Evolutionary conservation across 2,113 vertebrate genomes (phyloP), one percentile per base, ranked within the genome.

Genomic region (Eira barbara): DNA sequence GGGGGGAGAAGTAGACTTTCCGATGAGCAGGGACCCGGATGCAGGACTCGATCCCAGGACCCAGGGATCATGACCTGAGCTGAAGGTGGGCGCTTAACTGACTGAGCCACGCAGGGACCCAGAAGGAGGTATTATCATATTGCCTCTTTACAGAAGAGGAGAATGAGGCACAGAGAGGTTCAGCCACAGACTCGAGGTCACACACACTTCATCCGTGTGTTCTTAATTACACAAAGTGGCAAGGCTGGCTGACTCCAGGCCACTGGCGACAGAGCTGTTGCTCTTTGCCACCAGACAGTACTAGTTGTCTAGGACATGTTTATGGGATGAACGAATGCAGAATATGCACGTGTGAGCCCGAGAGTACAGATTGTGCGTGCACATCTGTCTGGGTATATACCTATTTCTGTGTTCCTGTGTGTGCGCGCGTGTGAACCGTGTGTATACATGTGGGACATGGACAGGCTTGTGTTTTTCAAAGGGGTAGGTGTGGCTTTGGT

Each of bases 121-220:
- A 7, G 71, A 15, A 80, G 45, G 12, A 57, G 67, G 15, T n/a
- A 18, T 47, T 42, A 34, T 89, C 45, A n/a, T 69, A 69, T 59
- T 47, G 4, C 39, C 4, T 59, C 31, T 69, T 82, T 20, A 45
- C n/a, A 69, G 34, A 67, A 23, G 9, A 76, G 47, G 57, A 69
- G 61, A 69, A 42, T 18, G 79, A 96, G 23, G 65, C 55, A n/a
- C 63, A 81, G 79, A 89, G 79, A 88, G 57, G 52, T 59, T 85
- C 42, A 49, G 80, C 57, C 36, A 78, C n/a, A 57, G 27, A 4
- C 73, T 63, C 27, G 86, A 94, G 61, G 76, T 74, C 47, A 80
- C 69, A 94, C 13, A 87, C 47, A 14, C 47, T 49, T 49, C 47
- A 49, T 49, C 47, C 13, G 0, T 49, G 47, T 49, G 47, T 49